Evolutionary conservation across 2,797 vertebrate species (phyloP).

Genomic region (Gorsachius magnificus): DNA sequence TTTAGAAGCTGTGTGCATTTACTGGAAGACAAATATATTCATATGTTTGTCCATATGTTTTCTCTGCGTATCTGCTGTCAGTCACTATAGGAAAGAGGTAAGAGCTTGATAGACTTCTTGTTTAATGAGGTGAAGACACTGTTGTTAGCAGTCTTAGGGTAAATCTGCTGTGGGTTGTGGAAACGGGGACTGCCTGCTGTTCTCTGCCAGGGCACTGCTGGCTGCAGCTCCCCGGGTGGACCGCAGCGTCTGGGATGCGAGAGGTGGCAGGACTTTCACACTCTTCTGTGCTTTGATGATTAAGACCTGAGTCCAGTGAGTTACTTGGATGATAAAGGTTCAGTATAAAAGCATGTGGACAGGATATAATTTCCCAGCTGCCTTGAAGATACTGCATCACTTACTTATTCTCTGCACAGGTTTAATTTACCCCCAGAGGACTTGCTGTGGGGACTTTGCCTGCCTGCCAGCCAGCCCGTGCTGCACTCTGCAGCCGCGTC

Average conservation of each 20-base stretch:
- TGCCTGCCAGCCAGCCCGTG: not conserved
- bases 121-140: not conserved
- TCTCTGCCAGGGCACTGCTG: not conserved
- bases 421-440: not conserved
- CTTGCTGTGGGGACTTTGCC: not conserved
- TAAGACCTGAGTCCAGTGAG: not conserved
- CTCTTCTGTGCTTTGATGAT: not conserved
- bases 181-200: not conserved
- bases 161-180: not conserved
- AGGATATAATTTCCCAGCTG: not conserved
- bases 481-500: not conserved
- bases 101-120: not conserved
- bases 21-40: not conserved
- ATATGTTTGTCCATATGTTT: not conserved
- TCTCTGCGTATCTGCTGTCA: not conserved
- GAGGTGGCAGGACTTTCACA: not conserved
- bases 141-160: not conserved
- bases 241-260: fast-evolving
- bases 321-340: not conserved
- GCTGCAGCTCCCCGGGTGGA: not conserved
- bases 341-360: not conserved
- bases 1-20: not conserved
- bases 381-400: not conserved
- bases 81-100: not conserved
- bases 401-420: not conserved